Conservation (phyloP, 2,113 vertebrate genomes). For the Hemiscyllium ocellatum region DNA sequence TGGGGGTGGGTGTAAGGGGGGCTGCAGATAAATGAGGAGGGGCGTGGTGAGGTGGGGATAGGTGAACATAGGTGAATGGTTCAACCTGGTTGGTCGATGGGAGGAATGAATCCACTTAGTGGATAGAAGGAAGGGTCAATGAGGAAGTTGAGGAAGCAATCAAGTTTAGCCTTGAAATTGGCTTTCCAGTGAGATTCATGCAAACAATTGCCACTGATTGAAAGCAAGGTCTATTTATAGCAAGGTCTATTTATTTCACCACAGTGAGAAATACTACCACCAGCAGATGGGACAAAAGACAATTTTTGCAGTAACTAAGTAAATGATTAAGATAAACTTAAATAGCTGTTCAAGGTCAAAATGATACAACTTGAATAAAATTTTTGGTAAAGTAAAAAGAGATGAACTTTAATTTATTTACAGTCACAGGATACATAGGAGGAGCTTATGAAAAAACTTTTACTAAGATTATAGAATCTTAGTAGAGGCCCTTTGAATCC, state of each 20-base stretch:
- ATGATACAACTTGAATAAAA: neutral
- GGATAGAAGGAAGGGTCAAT: too few species aligned
- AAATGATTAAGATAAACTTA: neutral
- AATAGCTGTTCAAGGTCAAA: neutral
- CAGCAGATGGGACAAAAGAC: neutral
- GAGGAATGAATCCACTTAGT: too few species aligned
- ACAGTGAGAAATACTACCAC: neutral
- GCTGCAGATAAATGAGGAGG: too few species aligned
- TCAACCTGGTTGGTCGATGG: too few species aligned
- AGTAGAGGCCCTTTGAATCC: too few species aligned
- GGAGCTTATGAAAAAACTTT: too few species aligned
- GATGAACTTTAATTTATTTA: neutral
- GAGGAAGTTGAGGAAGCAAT: neutral
- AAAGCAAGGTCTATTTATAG: neutral
- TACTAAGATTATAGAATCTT: too few species aligned
- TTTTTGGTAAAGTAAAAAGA: neutral
- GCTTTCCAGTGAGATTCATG: neutral
- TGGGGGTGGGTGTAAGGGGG: too few species aligned
- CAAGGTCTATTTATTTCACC: neutral
- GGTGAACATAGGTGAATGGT: too few species aligned
- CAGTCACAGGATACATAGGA: too few species aligned
- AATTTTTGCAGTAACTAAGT: neutral
- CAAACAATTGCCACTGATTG: neutral
- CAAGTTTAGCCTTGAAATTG: neutral
- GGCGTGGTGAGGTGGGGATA: too few species aligned